phyloP scores from a whole-genome alignment of 2,888 invertebrate genomes.

The Caenorhabditis virilis region DNA sequence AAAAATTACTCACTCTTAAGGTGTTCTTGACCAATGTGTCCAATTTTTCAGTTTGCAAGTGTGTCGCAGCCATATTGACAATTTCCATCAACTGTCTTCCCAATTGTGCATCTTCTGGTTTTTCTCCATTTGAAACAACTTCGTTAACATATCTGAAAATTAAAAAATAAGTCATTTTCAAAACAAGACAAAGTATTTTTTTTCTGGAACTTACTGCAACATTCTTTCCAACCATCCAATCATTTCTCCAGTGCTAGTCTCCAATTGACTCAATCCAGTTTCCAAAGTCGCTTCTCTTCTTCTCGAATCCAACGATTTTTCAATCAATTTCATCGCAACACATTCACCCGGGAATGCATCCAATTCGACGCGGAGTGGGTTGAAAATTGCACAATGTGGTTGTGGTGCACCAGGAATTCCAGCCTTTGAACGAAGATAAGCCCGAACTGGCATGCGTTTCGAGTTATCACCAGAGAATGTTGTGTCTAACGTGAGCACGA shows the following conservation, averaged over 20 bases:
- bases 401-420: conserved; percentile 89
- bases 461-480: conserved; percentile 73
- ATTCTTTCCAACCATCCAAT: conserved; percentile 69
- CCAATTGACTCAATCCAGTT: conserved; percentile 78
- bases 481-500: conserved; percentile 94
- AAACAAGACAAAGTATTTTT: not conserved
- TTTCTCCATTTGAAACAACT: conserved; percentile 77
- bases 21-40: conserved; percentile 93
- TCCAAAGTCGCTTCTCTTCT: conserved; percentile 73
- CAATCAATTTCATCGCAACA: conserved; percentile 71
- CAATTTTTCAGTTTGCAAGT: conserved; percentile 83
- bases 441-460: conserved; percentile 89
- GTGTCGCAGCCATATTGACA: conserved; percentile 78
- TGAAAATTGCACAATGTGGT: conserved; percentile 86
- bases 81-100: conserved; percentile 82
- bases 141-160: conserved; percentile 78
- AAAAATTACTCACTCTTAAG: conserved; percentile 81
- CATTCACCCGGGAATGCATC: conserved; percentile 88
- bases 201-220: conserved; percentile 72
- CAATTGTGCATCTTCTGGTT: conserved; percentile 79
- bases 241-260: conserved; percentile 82
- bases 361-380: conserved; percentile 87
- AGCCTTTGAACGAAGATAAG: conserved; percentile 87
- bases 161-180: not conserved
- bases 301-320: conserved; percentile 68